Conservation (phyloP, 1,140 invertebrate species). For the Microplitis demolitor region DNA sequence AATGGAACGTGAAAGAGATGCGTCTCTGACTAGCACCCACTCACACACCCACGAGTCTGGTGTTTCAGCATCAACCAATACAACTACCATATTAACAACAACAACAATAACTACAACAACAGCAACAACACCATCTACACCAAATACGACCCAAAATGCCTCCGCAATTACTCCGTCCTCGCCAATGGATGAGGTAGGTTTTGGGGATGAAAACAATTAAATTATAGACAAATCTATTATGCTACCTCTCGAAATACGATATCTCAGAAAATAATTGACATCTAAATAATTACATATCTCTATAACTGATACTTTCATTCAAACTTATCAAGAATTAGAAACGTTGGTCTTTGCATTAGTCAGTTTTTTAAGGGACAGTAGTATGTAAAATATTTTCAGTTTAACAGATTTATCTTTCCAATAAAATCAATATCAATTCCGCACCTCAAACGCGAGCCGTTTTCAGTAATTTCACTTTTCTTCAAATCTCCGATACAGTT, state of each 20-base stretch:
- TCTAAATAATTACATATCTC: no score
- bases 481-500: slow-evolving; percentile 33
- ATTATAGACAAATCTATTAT: neutral
- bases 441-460: no score
- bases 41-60: slow-evolving; percentile 52
- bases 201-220: slow-evolving; percentile 42
- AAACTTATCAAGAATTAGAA: no score
- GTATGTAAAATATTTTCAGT: no score
- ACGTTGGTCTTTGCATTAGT: no score
- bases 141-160: slow-evolving; percentile 57
- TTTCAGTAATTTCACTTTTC: no score
- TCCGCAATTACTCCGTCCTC: slow-evolving; percentile 52
- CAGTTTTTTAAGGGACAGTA: no score
- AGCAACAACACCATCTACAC: slow-evolving; percentile 39
- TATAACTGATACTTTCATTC: no score
- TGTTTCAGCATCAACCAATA: slow-evolving; percentile 43
- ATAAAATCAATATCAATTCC: neutral
- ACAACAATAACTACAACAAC: slow-evolving; percentile 46
- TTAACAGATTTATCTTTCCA: neutral
- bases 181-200: slow-evolving; percentile 60
- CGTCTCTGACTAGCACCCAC: slow-evolving; percentile 59
- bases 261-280: no score
- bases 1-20: slow-evolving; percentile 70
- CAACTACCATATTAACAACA: slow-evolving; percentile 38
- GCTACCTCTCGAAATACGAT: no score